phyloP scores from a whole-genome alignment of 2,888 invertebrate genomes.

The Protodeltote pygarga region DNA sequence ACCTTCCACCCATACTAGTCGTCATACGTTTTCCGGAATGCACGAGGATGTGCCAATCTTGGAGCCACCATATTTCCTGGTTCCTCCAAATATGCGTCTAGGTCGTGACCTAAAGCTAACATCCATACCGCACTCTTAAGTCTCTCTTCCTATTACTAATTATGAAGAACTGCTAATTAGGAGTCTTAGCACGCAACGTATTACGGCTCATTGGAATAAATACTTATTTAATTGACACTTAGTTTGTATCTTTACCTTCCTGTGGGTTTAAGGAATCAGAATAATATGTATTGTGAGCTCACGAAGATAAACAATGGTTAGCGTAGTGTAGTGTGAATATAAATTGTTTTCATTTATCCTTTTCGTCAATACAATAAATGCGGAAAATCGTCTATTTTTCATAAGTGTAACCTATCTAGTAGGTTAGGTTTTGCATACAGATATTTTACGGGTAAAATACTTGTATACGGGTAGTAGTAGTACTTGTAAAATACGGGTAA shows the following conservation, averaged over 20 bases:
- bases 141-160: conserved; percentile 36
- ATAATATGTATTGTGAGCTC: background rate
- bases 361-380: no score
- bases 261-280: conserved; percentile 2
- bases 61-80: no score
- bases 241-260: conserved; percentile 31
- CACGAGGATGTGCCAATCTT: conserved; percentile 31
- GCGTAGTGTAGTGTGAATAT: no score
- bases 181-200: conserved; percentile 15
- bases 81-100: conserved; percentile 24
- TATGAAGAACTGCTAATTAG: conserved; percentile 13
- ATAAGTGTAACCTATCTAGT: no score
- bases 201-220: conserved; percentile 39
- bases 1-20: background rate
- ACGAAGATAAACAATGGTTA: background rate
- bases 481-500: no score
- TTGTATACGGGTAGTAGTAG: no score
- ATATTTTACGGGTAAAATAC: no score
- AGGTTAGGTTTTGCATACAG: no score
- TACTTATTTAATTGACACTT: conserved; percentile 44
- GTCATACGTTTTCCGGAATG: conserved; percentile 1
- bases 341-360: background rate
- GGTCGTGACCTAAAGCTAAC: conserved; percentile 42
- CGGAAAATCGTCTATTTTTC: no score
- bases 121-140: no score